phyloP scores from a whole-genome alignment of 2,113 vertebrate genomes.

The Notarius quadriscutis region DNA sequence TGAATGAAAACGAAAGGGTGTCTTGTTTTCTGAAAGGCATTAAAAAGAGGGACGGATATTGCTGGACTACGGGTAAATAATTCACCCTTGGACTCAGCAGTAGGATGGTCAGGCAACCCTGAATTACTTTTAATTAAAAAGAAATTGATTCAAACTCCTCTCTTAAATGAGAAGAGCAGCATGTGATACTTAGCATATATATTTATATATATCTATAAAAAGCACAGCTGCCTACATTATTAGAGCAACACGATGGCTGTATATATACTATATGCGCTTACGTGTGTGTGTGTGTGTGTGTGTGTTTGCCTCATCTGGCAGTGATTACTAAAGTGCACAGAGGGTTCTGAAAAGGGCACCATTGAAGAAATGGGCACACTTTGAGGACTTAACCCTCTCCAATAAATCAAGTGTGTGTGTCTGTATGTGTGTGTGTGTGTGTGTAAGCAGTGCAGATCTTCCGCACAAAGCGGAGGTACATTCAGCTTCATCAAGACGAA shows the following conservation, averaged over 20 bases:
- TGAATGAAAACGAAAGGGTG: not conserved
- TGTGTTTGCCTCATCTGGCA: slow-evolving; percentile 37
- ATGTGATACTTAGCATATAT: slow-evolving; percentile 30
- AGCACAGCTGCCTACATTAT: slow-evolving; percentile 49
- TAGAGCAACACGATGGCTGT: slow-evolving; percentile 23
- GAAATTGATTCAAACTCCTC: slow-evolving; percentile 7
- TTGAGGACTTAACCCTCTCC: not conserved
- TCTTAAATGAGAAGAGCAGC: slow-evolving; percentile 29
- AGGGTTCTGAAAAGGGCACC: slow-evolving; percentile 35
- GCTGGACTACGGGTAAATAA: not conserved
- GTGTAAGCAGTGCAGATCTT: slow-evolving; percentile 41
- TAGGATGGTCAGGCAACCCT: slow-evolving; percentile 23
- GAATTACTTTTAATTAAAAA: slow-evolving; percentile 10
- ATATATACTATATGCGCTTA: slow-evolving; percentile 9
- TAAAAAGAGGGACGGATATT: not conserved
- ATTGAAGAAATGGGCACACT: slow-evolving; percentile 26
- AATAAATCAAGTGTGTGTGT: slow-evolving; percentile 30
- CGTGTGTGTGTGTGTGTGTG: not conserved
- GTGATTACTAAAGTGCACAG: slow-evolving; percentile 46
- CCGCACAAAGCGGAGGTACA: slow-evolving; percentile 60
- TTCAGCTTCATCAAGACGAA: slow-evolving; percentile 65
- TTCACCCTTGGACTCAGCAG: not conserved
- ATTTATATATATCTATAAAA: slow-evolving; percentile 22
- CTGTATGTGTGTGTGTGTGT: slow-evolving; percentile 33
- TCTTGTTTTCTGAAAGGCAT: not conserved